These are phyloP conservation scores for Prunella fulvescens DNA, from an alignment of 2,113 vertebrate genomes.

Conservation along the genomic window DNA sequence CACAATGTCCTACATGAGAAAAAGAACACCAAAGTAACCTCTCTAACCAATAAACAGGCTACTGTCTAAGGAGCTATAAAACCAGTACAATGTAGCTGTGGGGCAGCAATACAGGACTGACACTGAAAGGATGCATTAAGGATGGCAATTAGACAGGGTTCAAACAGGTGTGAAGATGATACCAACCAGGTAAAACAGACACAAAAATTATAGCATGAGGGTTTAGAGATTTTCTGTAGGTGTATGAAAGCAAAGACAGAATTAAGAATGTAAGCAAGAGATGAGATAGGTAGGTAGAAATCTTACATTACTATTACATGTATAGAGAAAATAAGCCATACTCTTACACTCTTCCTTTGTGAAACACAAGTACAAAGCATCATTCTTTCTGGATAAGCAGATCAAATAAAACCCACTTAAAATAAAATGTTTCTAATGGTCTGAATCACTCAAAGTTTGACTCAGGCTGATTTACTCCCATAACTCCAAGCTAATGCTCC, in stretches of 20 bases:
- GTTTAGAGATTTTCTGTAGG: background rate
- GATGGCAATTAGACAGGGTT: background rate
- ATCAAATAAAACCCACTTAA: background rate
- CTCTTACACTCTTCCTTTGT: background rate
- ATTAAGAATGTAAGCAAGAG: background rate
- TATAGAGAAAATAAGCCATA: background rate
- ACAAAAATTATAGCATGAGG: background rate
- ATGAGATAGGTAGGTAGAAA: background rate
- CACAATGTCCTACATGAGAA: background rate
- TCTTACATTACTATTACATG: background rate
- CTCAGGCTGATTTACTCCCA: background rate
- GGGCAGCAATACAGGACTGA: background rate
- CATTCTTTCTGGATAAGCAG: background rate
- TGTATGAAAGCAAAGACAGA: background rate
- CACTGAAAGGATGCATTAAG: background rate
- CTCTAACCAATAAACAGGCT: background rate
- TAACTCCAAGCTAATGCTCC: background rate
- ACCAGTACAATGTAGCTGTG: background rate
- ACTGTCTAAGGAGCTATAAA: background rate
- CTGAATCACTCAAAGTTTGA: background rate
- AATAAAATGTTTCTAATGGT: background rate
- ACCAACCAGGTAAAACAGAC: background rate
- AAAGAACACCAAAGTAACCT: background rate
- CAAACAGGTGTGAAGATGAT: background rate
- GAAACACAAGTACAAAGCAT: background rate